Evolutionary conservation across 2,797 vertebrate genomes (phyloP).

Genomic region (Poliocrania exsul): DNA sequence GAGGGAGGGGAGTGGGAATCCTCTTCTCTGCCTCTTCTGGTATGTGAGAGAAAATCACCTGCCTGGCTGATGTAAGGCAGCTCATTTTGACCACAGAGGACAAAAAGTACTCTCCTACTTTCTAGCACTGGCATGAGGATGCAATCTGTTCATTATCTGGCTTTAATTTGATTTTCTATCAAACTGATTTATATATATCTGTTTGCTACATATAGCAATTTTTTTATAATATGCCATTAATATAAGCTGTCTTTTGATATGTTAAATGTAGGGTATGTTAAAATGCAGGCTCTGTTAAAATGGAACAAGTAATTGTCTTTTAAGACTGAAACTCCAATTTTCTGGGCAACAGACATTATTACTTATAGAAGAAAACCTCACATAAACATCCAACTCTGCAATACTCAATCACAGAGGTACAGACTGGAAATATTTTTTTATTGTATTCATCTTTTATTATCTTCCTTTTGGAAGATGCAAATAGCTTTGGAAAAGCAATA

Average conservation of each 20-base stretch:
- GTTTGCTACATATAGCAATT: background rate
- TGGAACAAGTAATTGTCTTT: background rate
- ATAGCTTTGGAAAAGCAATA: background rate
- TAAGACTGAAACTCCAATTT: background rate
- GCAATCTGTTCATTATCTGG: background rate
- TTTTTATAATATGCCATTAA: background rate
- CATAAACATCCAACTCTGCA: background rate
- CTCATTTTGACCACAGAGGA: background rate
- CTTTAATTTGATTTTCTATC: background rate
- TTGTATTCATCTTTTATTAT: background rate
- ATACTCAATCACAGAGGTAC: background rate
- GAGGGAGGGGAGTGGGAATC: background rate
- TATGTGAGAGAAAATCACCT: background rate
- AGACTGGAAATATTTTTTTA: background rate
- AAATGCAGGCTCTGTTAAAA: background rate
- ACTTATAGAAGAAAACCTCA: background rate
- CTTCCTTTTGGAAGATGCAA: background rate
- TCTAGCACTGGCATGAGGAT: background rate
- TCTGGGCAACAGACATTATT: background rate
- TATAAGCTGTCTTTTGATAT: background rate
- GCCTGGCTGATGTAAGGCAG: background rate
- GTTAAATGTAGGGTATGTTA: background rate
- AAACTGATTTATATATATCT: background rate
- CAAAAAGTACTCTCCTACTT: background rate
- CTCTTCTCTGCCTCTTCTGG: background rate